Evolutionary conservation across 1,140 invertebrate species (phyloP), one percentile per base, ranked within the genome.

Genomic region (Euwallacea similis): DNA sequence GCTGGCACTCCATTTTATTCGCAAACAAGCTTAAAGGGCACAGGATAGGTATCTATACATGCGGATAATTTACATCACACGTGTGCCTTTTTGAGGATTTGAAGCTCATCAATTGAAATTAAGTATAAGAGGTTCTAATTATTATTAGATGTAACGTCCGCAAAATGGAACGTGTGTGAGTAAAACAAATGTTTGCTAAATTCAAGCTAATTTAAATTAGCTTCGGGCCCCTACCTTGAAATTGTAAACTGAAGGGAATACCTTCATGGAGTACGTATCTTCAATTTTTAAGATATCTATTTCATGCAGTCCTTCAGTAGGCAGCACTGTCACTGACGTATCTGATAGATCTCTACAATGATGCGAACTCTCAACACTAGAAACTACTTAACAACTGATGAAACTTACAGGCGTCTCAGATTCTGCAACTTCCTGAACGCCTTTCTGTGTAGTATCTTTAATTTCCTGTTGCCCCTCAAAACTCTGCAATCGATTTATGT

Each of bases 191-290:
- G 21, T 33, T 33, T n/a, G n/a, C n/a, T n/a, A n/a, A n/a, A n/a
- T n/a, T n/a, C n/a, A n/a, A n/a, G n/a, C n/a, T n/a, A n/a, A n/a
- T n/a, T n/a, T n/a, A n/a, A n/a, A n/a, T n/a, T 33, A 33, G 21
- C 21, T 33, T 33, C 21, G 21, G 21, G 21, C 21, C 4, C 81
- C 84, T 81, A 90, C 89, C 82, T 86, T 83, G 78, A 94, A 93
- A 76, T 91, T 87, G 77, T 92, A 90, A 58, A 95, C 90, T 3
- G 92, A 93, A 6, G 93, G 93, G 77, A 96, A 91, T 66, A 89
- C 87, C 79, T 90, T 91, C 46, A 96, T 79, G 0, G 88, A 86
- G 41, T 87, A 86, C 0, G 91, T 92, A 72, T 90, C 87, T 76
- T 89, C 85, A 73, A 96, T 84, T 59, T 86, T 85, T 15, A 96